These are phyloP conservation scores for Climacteris rufus DNA, from an alignment of 2,113 vertebrate species.

Conservation along the genomic window DNA sequence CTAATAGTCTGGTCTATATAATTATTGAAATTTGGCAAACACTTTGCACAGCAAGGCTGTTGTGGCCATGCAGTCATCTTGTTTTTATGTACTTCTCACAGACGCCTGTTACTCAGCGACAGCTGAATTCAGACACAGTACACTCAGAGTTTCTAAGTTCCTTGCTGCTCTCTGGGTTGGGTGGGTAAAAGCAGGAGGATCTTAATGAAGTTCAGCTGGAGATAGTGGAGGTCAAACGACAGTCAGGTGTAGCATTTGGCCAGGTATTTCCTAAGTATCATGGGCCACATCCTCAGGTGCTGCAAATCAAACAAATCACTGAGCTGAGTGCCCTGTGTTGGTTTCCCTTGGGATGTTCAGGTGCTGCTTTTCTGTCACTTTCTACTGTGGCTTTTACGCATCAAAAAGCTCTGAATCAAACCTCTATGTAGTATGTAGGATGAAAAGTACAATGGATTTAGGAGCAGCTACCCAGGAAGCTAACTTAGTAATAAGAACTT, in stretches of 20 bases:
- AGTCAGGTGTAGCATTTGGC: neutral
- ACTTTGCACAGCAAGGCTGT: neutral
- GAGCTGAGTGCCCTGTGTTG: neutral
- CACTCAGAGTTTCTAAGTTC: neutral
- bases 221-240: neutral
- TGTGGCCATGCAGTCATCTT: neutral
- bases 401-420: neutral
- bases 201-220: neutral
- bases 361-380: neutral
- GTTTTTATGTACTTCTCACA: neutral
- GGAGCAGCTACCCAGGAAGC: neutral
- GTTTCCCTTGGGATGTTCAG: neutral
- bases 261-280: neutral
- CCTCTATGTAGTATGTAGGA: neutral
- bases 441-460: neutral
- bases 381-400: neutral
- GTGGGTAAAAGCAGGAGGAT: neutral
- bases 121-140: neutral
- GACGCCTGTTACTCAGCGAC: neutral
- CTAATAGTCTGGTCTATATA: neutral
- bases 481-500: neutral
- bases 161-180: neutral
- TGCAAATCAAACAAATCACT: neutral
- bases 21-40: neutral
- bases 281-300: neutral